phyloP scores from a whole-genome alignment of 2,888 invertebrate species.

The Neoaliturus tenellus region DNA sequence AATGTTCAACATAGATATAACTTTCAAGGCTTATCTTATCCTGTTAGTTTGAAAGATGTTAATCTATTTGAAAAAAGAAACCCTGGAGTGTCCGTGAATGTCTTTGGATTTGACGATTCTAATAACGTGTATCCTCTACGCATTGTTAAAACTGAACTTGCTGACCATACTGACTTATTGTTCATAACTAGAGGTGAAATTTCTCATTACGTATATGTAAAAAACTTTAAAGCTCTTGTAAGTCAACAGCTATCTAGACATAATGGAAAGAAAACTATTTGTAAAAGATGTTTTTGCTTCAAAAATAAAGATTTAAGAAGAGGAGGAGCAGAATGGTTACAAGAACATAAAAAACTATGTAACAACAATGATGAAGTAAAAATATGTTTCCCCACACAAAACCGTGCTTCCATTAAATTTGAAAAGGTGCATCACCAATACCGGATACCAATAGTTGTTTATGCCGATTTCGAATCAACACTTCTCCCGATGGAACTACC shows the following conservation, averaged over 20 bases:
- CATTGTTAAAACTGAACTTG: neutral
- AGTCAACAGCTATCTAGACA: neutral
- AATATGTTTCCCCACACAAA: neutral
- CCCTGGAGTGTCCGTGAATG: neutral
- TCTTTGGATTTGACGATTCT: neutral
- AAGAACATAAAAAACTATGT: neutral
- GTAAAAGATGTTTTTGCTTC: slow-evolving; percentile 12
- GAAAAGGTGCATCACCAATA: neutral
- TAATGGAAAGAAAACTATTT: neutral
- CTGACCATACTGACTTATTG: neutral
- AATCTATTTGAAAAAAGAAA: neutral
- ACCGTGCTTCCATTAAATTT: neutral
- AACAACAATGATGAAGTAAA: neutral
- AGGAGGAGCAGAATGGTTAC: neutral
- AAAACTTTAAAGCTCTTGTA: neutral
- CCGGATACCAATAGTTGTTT: slow-evolving; percentile 1
- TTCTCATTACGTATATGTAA: slow-evolving; percentile 16
- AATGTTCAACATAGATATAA: neutral
- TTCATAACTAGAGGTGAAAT: neutral
- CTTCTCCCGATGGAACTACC: neutral
- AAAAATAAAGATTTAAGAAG: neutral
- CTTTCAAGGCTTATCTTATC: neutral
- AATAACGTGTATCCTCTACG: slow-evolving; percentile 13
- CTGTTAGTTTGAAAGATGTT: neutral
- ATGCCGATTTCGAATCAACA: slow-evolving; percentile 22